phyloP scores from a whole-genome alignment of 2,113 vertebrate species.

The Scatophagus argus region DNA sequence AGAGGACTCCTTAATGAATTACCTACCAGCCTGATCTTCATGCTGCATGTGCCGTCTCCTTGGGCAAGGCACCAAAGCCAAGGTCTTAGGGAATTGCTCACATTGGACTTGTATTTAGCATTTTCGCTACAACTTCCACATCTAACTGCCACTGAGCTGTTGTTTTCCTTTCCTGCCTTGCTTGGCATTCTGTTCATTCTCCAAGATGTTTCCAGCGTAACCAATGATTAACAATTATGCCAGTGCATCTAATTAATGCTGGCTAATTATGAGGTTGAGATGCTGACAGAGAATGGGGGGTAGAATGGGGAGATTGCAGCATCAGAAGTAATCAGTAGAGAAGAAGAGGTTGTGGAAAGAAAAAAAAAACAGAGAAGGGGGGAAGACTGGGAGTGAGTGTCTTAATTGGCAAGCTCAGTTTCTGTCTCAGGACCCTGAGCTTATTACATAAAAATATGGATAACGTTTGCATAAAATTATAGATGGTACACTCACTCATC shows the following conservation, averaged over 20 bases:
- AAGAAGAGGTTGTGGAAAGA: slow-evolving; percentile 47
- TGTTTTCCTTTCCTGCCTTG: slow-evolving; percentile 60
- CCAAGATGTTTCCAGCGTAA: slow-evolving; percentile 82
- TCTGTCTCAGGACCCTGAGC: slow-evolving; percentile 69
- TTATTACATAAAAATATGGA: slow-evolving; percentile 71
- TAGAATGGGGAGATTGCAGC: slow-evolving; percentile 56
- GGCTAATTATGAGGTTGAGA: slow-evolving; percentile 84
- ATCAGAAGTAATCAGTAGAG: slow-evolving; percentile 76
- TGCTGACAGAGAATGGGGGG: slow-evolving; percentile 73
- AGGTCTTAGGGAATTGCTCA: slow-evolving; percentile 42
- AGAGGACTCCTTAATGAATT: slow-evolving; percentile 58
- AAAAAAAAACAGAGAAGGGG: slow-evolving; percentile 32
- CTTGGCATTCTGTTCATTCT: slow-evolving; percentile 81
- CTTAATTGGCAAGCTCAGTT: slow-evolving; percentile 72
- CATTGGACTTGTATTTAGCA: slow-evolving; percentile 35
- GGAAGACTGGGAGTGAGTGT: slow-evolving; percentile 67
- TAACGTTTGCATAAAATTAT: slow-evolving; percentile 70
- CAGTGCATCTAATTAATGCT: slow-evolving; percentile 85
- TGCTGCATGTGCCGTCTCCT: slow-evolving; percentile 37
- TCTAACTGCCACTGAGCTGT: slow-evolving; percentile 29
- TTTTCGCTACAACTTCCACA: slow-evolving; percentile 38
- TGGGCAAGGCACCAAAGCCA: slow-evolving; percentile 33
- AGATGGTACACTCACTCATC: slow-evolving; percentile 56
- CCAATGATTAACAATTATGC: slow-evolving; percentile 86
- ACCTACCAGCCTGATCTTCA: slow-evolving; percentile 32